A percentile compares a stretch with the other conserved stretches of the same genome.
Conservation (phyloP, 1,140 invertebrate species). For the Zophobas morio region DNA sequence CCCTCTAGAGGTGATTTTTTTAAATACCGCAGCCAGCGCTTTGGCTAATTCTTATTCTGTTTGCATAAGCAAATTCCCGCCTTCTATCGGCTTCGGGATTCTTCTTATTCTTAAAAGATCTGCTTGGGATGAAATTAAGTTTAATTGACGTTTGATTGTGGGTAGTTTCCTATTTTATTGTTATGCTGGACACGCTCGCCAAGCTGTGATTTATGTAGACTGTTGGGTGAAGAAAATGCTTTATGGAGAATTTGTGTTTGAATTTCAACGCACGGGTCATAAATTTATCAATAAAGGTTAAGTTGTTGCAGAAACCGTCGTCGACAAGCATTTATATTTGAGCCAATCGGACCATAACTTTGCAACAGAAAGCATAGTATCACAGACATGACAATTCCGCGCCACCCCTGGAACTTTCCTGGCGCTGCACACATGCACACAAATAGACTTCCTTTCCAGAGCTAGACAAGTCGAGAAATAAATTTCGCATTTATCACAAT, state of each 20-base stretch:
- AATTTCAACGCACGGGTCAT: constrained; percentile 46
- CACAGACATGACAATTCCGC: neutral
- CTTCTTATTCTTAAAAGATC: constrained; percentile 28
- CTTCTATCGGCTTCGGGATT: neutral
- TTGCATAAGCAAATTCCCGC: constrained; percentile 37
- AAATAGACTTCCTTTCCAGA: constrained; percentile 1
- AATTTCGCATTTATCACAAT: too few relatives aligned
- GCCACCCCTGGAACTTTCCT: constrained; percentile 10
- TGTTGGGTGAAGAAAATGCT: constrained; percentile 32
- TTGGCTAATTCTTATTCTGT: constrained; percentile 43
- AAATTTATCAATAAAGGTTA: constrained; percentile 49
- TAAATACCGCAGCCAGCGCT: constrained; percentile 24
- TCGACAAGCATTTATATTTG: constrained; percentile 35
- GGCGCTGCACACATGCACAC: constrained; percentile 3
- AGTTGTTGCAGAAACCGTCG: constrained; percentile 37
- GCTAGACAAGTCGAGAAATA: neutral
- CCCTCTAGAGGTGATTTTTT: constrained; percentile 18
- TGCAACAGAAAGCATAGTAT: neutral
- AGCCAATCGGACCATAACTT: constrained; percentile 31
- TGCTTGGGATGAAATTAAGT: constrained; percentile 37
- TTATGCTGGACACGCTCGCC: constrained; percentile 27
- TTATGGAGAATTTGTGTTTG: constrained; percentile 46
- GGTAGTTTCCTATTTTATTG: constrained; percentile 31
- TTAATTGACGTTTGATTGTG: constrained; percentile 48
- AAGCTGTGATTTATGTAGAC: constrained; percentile 40